Conservation (phyloP, 2,888 invertebrate species). For the Sarcophaga subvicina region DNA sequence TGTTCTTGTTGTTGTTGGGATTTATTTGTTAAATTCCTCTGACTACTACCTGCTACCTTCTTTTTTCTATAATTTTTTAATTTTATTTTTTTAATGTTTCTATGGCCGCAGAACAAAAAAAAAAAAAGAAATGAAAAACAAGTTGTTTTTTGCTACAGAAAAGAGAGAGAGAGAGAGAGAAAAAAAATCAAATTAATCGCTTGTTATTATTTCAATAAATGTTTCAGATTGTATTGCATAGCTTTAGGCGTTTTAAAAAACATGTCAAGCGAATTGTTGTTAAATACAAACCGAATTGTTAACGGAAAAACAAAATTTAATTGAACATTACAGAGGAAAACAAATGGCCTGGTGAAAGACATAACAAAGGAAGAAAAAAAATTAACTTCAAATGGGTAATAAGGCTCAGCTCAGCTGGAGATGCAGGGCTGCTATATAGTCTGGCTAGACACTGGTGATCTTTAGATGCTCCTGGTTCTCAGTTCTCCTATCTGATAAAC, state of each 20-base stretch:
- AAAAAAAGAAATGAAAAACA: not conserved
- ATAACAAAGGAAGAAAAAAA: no score
- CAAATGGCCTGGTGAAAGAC: no score
- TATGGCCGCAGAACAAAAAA: not conserved
- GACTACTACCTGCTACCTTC: no score
- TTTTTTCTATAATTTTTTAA: not conserved
- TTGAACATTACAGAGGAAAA: not conserved
- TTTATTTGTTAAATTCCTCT: conserved; percentile 38
- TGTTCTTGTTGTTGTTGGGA: not conserved
- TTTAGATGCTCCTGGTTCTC: no score
- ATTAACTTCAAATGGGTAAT: no score
- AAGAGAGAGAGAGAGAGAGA: no score
- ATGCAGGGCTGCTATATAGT: no score
- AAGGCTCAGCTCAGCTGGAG: no score
- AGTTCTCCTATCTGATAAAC: no score
- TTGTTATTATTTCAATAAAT: conserved; percentile 57
- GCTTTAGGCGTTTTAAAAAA: conserved; percentile 29
- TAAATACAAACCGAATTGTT: not conserved
- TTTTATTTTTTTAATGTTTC: conserved; percentile 14
- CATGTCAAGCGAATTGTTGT: not conserved
- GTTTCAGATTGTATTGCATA: conserved; percentile 47
- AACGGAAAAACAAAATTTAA: not conserved
- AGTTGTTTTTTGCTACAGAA: no score
- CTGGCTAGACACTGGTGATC: no score
- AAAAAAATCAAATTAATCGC: conserved; percentile 52